These are phyloP conservation scores for Hypocryptadius cinnamomeus DNA, from an alignment of 2,113 vertebrate genomes.

Conservation along the genomic window DNA sequence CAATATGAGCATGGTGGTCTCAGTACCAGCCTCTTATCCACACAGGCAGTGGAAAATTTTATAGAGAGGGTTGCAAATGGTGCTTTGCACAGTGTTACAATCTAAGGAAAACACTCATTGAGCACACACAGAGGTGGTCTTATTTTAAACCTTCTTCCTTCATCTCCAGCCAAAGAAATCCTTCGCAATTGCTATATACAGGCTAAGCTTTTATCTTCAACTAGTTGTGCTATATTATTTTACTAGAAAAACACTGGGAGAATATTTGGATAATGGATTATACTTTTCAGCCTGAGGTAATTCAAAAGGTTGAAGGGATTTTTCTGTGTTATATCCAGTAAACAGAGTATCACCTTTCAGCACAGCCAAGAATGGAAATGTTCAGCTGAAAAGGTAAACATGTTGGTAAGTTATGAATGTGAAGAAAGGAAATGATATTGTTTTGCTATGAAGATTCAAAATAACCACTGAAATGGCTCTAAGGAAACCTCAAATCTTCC, in stretches of 20 bases:
- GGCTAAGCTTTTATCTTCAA: conserved; percentile 26
- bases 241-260: not conserved
- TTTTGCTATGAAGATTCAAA: conserved; percentile 19
- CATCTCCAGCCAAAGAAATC: conserved; percentile 32
- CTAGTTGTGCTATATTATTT: not conserved
- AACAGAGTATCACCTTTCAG: conserved; percentile 40
- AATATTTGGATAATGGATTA: conserved; percentile 55
- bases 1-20: not conserved
- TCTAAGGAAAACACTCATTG: not conserved
- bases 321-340: conserved; percentile 2
- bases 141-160: conserved; percentile 29
- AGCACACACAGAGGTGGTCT: not conserved
- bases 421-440: not conserved
- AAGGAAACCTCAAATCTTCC: conserved; percentile 13
- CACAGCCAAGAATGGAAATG: conserved; percentile 33
- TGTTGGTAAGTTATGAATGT: conserved; percentile 10
- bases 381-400: conserved; percentile 34
- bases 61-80: not conserved
- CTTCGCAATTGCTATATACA: not conserved
- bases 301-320: conserved; percentile 26
- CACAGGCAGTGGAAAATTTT: not conserved
- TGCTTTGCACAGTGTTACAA: not conserved
- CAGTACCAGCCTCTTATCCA: not conserved
- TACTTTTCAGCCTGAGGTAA: conserved; percentile 30
- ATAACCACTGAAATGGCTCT: not conserved